Base-by-base conservation (phyloP, 2,888 invertebrate genomes). In the Auanema freiburgensis region DNA sequence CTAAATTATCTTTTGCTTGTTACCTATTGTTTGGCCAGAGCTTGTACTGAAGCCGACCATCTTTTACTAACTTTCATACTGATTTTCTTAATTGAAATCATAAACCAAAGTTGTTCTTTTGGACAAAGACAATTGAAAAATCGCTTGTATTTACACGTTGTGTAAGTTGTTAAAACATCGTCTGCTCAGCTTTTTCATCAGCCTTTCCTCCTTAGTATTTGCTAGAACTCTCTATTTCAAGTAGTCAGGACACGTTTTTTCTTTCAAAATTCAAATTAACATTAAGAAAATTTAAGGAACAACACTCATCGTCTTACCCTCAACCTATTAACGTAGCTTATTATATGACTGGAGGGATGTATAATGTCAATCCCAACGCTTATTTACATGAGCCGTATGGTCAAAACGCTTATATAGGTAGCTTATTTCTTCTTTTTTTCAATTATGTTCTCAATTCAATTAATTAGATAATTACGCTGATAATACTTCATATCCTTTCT, bases 291-390 rank as follows among this genome's bases (percentile, higher is more conserved):
- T 59, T 66, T 25, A 44, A 63, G 62, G 61, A 62, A 24, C 58
- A 53, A 23, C 53, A 64, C 18, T 44, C 11, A 24, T 16, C 53
- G 14, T 62, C 62, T 5, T 50, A 53, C 44, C 71, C 67, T 57
- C 70, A 69, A 64, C 77, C 77, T 57, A 69, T 76, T 57, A 77
- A 77, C 76, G 77, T 73, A 65, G 74, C 76, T 60, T 77, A 74
- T 67, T 77, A 77, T 70, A 68, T 74, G 71, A 33, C 33, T 33
- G 75, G 74, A 53, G 73, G 71, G 42, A 70, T 71, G 63, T 73
- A 73, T 62, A 73, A 73, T 69, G 67, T 69, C 60, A 33, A 33
- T 33, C 33, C 33, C 33, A 33, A 33, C 8, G 72, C 67, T 55
- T 74, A 74, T 51, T 50, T 67, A 24, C 74, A 74, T 65, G 74